A percentile compares a stretch with the other conserved stretches of the same genome.
Evolutionary conservation across 2,888 invertebrate species (phyloP).

Genomic region (Drosophila percnosoma): DNA sequence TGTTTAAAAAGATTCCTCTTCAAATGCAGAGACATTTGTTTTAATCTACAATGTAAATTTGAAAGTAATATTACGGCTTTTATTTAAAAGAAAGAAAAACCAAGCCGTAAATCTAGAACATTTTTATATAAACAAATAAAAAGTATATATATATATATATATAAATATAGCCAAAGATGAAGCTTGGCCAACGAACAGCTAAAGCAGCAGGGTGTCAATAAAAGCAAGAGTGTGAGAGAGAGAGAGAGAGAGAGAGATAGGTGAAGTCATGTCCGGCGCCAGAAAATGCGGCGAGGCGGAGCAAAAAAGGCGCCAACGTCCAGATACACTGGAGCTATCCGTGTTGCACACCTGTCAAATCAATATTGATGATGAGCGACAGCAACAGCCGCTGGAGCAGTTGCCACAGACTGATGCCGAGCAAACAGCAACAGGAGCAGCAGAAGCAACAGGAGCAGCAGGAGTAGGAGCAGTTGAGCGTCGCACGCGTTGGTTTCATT

Average conservation of each 20-base stretch:
- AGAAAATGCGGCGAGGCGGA: slow-evolving; percentile 36
- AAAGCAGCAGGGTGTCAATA: neutral
- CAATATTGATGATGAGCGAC: slow-evolving; percentile 27
- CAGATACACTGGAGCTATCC: slow-evolving; percentile 85
- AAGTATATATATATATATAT: neutral
- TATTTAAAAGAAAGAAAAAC: neutral
- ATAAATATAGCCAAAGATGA: slow-evolving; percentile 18
- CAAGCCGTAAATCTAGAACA: neutral
- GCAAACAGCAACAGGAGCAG: slow-evolving; percentile 2
- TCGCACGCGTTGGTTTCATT: slow-evolving; percentile 65
- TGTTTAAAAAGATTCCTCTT: neutral
- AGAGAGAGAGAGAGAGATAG: neutral
- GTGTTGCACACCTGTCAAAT: slow-evolving; percentile 85
- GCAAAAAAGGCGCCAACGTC: slow-evolving; percentile 63
- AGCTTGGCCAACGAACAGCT: neutral
- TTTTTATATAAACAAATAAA: neutral
- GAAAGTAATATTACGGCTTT: neutral
- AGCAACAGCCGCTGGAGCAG: neutral
- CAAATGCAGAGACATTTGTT: neutral
- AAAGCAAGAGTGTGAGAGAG: neutral
- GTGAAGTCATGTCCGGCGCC: slow-evolving; percentile 73
- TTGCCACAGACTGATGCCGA: neutral
- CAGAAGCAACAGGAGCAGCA: slow-evolving; percentile 3
- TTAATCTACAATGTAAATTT: neutral
- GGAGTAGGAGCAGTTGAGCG: slow-evolving; percentile 17